These are phyloP conservation scores for Cotesia glomerata DNA, from an alignment of 1,140 invertebrate genomes.

Conservation along the genomic window DNA sequence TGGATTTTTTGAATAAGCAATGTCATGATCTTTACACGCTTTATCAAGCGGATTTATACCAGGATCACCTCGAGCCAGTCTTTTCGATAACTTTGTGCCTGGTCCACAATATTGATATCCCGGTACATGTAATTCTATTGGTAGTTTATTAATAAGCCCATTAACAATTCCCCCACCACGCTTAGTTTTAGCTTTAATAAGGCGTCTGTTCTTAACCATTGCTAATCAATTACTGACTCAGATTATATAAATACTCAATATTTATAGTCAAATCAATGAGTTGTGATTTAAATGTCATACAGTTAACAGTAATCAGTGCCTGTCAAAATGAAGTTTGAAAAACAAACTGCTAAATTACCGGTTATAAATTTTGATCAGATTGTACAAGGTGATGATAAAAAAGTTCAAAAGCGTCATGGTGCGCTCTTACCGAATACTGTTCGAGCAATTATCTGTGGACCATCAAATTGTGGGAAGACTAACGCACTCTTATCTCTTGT, in stretches of 20 bases:
- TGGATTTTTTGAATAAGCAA: too few species aligned
- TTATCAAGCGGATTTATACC: too few species aligned
- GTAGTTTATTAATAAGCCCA: not conserved
- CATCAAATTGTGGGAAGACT: conserved; percentile 4
- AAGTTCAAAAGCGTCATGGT: not conserved
- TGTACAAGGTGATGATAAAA: not conserved
- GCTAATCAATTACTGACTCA: not conserved
- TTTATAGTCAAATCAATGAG: not conserved
- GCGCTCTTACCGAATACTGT: conserved; percentile 3
- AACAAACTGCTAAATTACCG: too few species aligned
- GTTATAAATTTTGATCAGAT: too few species aligned
- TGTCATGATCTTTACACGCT: conserved; percentile 22
- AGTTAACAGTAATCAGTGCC: too few species aligned
- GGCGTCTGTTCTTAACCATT: not conserved
- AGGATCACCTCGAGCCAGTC: not conserved
- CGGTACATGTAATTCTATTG: not conserved
- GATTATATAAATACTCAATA: not conserved
- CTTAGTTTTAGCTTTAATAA: not conserved
- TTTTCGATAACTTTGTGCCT: conserved; percentile 50
- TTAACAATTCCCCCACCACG: not conserved
- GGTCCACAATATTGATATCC: conserved; percentile 20
- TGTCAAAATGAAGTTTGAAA: not conserved
- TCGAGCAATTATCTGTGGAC: not conserved
- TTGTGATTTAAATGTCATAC: not conserved
- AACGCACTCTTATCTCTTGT: not conserved